Conservation (phyloP, 2,113 vertebrate genomes). For the Megaceryle maxima region DNA sequence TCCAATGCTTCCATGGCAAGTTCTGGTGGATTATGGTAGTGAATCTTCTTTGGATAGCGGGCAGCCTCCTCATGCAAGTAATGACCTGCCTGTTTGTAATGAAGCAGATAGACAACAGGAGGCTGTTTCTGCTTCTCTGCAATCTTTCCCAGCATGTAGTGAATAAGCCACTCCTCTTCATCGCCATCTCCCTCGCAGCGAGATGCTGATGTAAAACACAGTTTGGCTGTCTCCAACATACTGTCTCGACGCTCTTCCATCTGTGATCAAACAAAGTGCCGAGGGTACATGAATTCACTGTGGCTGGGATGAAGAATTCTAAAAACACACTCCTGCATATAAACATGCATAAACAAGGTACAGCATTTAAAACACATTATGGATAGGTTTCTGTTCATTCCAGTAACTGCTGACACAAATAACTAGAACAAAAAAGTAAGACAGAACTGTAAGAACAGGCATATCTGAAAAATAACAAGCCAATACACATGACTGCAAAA, state of each 20-base stretch:
- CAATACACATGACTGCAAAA: background rate
- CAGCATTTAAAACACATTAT: background rate
- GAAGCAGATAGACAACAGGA: slow-evolving; percentile 84
- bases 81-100: slow-evolving; percentile 91
- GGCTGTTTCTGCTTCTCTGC: slow-evolving; percentile 90
- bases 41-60: slow-evolving; percentile 95
- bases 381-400: background rate
- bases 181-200: slow-evolving; percentile 91
- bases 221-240: slow-evolving; percentile 90
- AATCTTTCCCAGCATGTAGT: slow-evolving; percentile 99
- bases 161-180: slow-evolving; percentile 98
- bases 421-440: background rate
- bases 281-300: background rate
- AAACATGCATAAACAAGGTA: background rate
- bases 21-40: slow-evolving; percentile 97
- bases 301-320: background rate
- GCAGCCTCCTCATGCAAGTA: slow-evolving; percentile 96
- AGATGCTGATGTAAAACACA: slow-evolving; percentile 90
- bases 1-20: slow-evolving; percentile 97
- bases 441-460: background rate
- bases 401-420: background rate
- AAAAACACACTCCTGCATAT: background rate
- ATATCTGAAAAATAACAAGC: background rate
- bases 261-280: slow-evolving; percentile 61
- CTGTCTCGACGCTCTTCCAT: slow-evolving; percentile 90